Percentiles rank a stretch among this genome's conserved stretches.
These are phyloP conservation scores for Dolichotis patagonum DNA, from an alignment of 2,113 vertebrate genomes.

Conservation along the genomic window DNA sequence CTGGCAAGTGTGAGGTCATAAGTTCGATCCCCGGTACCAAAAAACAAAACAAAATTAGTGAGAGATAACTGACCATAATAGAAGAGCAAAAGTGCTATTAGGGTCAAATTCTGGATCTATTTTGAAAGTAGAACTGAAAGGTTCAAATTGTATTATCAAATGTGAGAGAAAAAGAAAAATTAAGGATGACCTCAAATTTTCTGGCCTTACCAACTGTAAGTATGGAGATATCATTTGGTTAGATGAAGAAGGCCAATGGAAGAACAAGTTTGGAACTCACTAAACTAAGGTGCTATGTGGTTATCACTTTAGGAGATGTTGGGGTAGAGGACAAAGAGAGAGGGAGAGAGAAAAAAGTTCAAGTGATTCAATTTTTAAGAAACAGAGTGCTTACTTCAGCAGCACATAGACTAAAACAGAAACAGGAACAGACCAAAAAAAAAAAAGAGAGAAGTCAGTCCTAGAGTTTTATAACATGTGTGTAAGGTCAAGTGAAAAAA, in stretches of 20 bases:
- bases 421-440: neutral
- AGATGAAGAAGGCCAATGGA: neutral
- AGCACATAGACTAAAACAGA: neutral
- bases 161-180: neutral
- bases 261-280: neutral
- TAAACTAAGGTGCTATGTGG: neutral
- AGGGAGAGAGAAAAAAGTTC: no score
- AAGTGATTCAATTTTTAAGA: neutral
- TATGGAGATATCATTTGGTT: neutral
- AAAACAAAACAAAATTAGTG: neutral
- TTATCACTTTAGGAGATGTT: neutral
- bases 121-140: conserved; percentile 17
- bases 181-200: conserved; percentile 5
- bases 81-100: neutral
- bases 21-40: no score
- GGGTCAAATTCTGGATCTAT: conserved; percentile 18
- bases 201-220: neutral
- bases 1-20: no score
- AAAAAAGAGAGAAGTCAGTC: neutral
- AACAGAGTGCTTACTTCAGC: neutral
- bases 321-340: neutral
- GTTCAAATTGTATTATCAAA: neutral
- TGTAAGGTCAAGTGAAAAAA: neutral
- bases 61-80: conserved; percentile 14
- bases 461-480: neutral